phyloP scores from a whole-genome alignment of 2,113 vertebrate species.

The Zootoca vivipara region DNA sequence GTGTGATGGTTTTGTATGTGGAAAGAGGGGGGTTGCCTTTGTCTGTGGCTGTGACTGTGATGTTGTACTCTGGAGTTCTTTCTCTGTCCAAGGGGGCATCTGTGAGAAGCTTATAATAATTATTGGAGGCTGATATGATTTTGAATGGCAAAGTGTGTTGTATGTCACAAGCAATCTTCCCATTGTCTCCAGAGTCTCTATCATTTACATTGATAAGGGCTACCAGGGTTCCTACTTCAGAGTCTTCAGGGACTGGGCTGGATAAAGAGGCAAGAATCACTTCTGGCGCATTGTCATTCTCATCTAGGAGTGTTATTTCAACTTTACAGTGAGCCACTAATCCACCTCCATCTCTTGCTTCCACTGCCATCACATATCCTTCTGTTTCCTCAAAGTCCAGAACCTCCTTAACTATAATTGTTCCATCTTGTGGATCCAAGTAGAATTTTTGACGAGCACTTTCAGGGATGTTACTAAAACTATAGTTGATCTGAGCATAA shows the following conservation, averaged over 20 bases:
- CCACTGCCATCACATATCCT: constrained; percentile 69
- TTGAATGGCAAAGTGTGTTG: constrained; percentile 50
- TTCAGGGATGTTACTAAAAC: constrained; percentile 51
- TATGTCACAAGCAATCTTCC: constrained; percentile 52
- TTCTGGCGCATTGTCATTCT: constrained; percentile 77
- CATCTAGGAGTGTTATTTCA: constrained; percentile 69
- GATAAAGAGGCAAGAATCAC: constrained; percentile 64
- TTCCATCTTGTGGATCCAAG: constrained; percentile 62
- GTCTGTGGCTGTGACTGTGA: constrained; percentile 23
- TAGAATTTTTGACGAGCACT: constrained; percentile 59
- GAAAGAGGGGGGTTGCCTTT: constrained; percentile 7
- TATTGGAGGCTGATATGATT: constrained; percentile 42
- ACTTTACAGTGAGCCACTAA: constrained; percentile 72
- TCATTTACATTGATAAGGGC: constrained; percentile 61
- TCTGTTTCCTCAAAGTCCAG: constrained; percentile 74
- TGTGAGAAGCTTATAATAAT: constrained; percentile 8
- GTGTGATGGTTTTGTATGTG: background rate
- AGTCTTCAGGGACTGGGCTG: constrained; percentile 53
- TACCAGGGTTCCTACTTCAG: constrained; percentile 53
- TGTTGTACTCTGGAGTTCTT: background rate
- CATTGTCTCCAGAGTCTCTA: constrained; percentile 64
- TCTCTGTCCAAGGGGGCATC: constrained; percentile 4
- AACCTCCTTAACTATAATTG: constrained; percentile 63
- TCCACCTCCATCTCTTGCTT: constrained; percentile 74
- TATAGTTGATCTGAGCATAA: constrained; percentile 57